phyloP scores from a whole-genome alignment of 2,888 invertebrate species.

The Hipparchia sbordonii region DNA sequence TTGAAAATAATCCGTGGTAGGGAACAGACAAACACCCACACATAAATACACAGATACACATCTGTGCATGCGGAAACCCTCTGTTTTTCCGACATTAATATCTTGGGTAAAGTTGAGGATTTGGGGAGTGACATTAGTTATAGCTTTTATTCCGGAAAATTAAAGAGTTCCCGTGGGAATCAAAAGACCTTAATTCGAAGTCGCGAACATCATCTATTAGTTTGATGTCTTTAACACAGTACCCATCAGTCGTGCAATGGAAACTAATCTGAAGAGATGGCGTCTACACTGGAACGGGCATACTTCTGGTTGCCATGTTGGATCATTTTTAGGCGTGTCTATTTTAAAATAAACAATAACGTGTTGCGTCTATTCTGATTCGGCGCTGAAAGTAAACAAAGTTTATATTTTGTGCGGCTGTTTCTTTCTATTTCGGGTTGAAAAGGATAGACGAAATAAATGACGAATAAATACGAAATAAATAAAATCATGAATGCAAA shows the following conservation, averaged over 20 bases:
- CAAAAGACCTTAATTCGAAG: background rate
- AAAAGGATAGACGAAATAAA: slow-evolving; percentile 7
- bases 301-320: slow-evolving; percentile 20
- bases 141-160: no score
- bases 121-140: no score
- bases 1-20: no score
- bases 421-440: slow-evolving; percentile 2
- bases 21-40: no score
- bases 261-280: slow-evolving; percentile 9
- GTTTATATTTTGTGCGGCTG: background rate
- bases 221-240: background rate
- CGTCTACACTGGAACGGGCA: slow-evolving; percentile 1
- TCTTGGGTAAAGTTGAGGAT: no score
- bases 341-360: slow-evolving; percentile 20
- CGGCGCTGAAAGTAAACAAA: slow-evolving; percentile 11
- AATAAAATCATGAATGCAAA: no score
- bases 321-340: slow-evolving; percentile 23
- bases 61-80: no score
- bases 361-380: slow-evolving; percentile 1
- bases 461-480: no score
- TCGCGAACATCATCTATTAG: background rate
- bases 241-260: background rate
- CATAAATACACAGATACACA: no score
- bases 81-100: no score
- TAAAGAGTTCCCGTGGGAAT: no score